A percentile compares a stretch with the other conserved stretches of the same genome.
Evolutionary conservation across 2,888 invertebrate genomes (phyloP).

Genomic region (Tenthredo distinguenda): DNA sequence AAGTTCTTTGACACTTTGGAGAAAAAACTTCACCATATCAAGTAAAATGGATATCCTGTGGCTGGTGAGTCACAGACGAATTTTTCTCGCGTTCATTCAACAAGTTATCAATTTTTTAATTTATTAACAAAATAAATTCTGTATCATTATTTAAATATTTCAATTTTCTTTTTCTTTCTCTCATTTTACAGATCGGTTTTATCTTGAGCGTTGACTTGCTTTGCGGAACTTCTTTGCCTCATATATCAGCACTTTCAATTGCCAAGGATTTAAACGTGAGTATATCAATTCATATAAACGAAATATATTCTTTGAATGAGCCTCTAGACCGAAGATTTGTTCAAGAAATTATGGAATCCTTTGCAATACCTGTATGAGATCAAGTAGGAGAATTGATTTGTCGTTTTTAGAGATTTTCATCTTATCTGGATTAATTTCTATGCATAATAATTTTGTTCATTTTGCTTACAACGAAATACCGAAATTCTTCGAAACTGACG

Average conservation of each 20-base stretch:
- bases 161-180: neutral
- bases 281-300: neutral
- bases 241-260: conserved; percentile 29
- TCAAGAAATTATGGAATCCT: neutral
- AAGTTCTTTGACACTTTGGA: neutral
- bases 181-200: conserved; percentile 25
- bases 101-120: neutral
- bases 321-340: neutral
- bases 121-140: neutral
- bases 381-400: neutral
- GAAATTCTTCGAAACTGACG: neutral
- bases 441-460: neutral
- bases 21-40: neutral
- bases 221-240: conserved; percentile 28
- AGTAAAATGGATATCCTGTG: conserved; percentile 23
- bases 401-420: neutral
- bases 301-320: neutral
- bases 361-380: neutral
- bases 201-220: conserved; percentile 20
- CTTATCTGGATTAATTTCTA: neutral
- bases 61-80: conserved; percentile 35
- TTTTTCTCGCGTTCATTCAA: neutral
- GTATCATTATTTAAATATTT: neutral
- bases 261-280: conserved; percentile 37
- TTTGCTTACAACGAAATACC: neutral